A percentile compares a stretch with the other conserved stretches of the same genome.
phyloP scores from a whole-genome alignment of 2,113 vertebrate species.

The Eulacestoma nigropectus region DNA sequence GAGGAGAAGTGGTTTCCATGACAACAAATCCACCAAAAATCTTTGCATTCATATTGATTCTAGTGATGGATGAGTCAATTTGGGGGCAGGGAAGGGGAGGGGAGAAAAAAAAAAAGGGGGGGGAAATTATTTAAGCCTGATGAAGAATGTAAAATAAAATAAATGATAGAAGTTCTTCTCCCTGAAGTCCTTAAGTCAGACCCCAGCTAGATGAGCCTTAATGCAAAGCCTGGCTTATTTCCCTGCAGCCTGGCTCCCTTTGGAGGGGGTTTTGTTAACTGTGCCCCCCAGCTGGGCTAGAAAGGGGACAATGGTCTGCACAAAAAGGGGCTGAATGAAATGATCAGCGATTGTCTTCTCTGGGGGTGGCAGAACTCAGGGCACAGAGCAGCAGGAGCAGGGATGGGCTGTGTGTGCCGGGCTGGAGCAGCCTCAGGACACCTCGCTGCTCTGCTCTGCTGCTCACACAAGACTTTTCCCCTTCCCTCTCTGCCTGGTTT shows the following conservation, averaged over 20 bases:
- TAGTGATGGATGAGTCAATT: conserved; percentile 55
- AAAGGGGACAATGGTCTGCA: not conserved
- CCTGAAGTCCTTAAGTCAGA: not conserved
- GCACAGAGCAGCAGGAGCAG: not conserved
- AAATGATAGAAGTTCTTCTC: not conserved
- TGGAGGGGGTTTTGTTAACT: not conserved
- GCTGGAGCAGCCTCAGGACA: not conserved
- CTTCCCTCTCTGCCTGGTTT: not conserved
- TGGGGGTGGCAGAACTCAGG: not conserved
- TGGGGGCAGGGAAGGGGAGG: conserved; percentile 16
- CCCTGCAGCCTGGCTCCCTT: not conserved
- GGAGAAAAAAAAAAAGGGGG: not conserved
- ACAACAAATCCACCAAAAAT: conserved; percentile 69
- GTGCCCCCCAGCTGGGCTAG: not conserved
- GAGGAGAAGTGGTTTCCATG: conserved; percentile 65
- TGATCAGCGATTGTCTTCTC: rapidly evolving
- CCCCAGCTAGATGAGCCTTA: not conserved
- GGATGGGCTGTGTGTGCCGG: not conserved
- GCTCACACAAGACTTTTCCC: not conserved
- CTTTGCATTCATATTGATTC: conserved; percentile 69
- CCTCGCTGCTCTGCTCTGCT: not conserved
- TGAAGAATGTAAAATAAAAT: not conserved
- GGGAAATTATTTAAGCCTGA: conserved; percentile 29
- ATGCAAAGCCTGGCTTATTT: not conserved
- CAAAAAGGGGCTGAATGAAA: not conserved